A percentile compares a stretch with the other conserved stretches of the same genome.
Conservation (phyloP, 1,140 invertebrate genomes). For the Lanistes nyassanus region DNA sequence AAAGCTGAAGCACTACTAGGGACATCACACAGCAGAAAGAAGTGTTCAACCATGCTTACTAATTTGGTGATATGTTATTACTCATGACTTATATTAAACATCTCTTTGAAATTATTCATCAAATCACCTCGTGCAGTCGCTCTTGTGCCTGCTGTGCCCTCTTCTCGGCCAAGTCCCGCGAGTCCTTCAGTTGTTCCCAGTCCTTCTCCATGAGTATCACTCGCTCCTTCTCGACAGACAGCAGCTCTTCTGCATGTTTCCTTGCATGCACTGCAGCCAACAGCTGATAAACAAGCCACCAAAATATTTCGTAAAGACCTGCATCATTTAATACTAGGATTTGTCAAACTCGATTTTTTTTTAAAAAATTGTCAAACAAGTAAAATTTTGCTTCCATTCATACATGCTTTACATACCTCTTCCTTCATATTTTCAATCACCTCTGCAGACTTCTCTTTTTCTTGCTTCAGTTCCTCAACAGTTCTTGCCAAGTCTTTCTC, state of each 20-base stretch:
- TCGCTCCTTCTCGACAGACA: slow-evolving; percentile 48
- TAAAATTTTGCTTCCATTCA: background rate
- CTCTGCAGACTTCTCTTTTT: slow-evolving; percentile 48
- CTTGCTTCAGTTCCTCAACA: slow-evolving; percentile 48
- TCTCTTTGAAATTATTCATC: no score
- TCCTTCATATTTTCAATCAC: slow-evolving; percentile 43
- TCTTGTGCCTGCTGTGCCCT: slow-evolving; percentile 52
- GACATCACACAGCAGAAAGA: no score
- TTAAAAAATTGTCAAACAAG: background rate
- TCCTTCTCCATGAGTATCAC: slow-evolving; percentile 45
- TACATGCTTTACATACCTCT: slow-evolving; percentile 37
- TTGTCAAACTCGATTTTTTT: no score
- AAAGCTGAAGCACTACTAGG: no score
- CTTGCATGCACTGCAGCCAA: slow-evolving; percentile 26
- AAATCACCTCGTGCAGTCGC: slow-evolving; percentile 44
- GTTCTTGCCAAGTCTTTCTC: slow-evolving; percentile 53
- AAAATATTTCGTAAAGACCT: no score
- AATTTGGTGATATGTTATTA: no score
- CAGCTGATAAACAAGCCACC: slow-evolving; percentile 3
- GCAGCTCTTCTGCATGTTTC: slow-evolving; percentile 39
- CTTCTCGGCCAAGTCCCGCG: slow-evolving; percentile 43
- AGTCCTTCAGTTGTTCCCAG: slow-evolving; percentile 50
- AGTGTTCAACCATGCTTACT: no score
- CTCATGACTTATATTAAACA: no score
- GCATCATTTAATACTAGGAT: no score